Evolutionary conservation across 2,888 invertebrate species (phyloP).

Genomic region (Listrodromus nycthemerus): DNA sequence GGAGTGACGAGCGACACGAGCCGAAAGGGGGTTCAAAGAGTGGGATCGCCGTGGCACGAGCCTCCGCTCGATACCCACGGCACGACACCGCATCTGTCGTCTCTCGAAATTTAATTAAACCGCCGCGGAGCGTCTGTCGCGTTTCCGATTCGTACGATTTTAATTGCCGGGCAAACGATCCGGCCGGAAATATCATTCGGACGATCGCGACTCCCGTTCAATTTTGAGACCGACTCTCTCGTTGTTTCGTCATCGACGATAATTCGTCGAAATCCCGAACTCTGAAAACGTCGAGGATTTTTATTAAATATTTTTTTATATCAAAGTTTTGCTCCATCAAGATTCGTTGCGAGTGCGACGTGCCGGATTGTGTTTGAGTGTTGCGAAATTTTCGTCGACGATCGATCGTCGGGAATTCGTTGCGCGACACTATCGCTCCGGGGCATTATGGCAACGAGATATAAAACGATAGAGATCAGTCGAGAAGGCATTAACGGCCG

Average conservation of each 20-base stretch:
- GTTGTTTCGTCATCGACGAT: no score
- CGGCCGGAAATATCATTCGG: background rate
- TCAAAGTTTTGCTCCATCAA: background rate
- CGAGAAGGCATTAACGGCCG: background rate
- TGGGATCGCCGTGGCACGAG: conserved; percentile 26
- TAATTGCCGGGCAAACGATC: conserved; percentile 4
- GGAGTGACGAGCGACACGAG: conserved; percentile 21
- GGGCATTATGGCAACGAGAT: conserved; percentile 63
- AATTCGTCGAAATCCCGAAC: no score
- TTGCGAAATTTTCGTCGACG: conserved; percentile 39
- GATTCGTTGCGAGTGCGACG: background rate
- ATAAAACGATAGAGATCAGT: conserved; percentile 46
- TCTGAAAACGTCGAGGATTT: no score
- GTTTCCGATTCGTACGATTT: background rate
- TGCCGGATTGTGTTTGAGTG: background rate
- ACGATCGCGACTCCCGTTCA: background rate
- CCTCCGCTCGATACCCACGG: conserved; percentile 4
- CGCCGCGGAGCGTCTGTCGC: background rate
- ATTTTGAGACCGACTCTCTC: background rate
- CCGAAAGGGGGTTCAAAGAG: conserved; percentile 3
- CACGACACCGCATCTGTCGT: conserved; percentile 53
- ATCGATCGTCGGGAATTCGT: conserved; percentile 60
- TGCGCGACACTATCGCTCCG: conserved; percentile 60
- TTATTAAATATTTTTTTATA: no score
- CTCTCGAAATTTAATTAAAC: conserved; percentile 58